Evolutionary conservation across 2,888 invertebrate genomes (phyloP).

Genomic region (Parnassius orleans): DNA sequence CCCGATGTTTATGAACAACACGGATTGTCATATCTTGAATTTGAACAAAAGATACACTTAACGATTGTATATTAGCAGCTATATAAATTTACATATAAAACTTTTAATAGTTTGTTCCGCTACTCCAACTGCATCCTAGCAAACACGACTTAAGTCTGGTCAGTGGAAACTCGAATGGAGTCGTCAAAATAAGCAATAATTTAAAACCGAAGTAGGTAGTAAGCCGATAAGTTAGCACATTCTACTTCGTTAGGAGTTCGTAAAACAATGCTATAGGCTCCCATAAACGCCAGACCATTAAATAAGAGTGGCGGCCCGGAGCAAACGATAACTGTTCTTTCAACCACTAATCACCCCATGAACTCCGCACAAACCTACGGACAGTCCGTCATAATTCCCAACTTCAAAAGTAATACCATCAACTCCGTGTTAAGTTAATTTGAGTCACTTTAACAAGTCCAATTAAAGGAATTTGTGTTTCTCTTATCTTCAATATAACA

Average conservation of each 20-base stretch:
- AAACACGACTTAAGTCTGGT: neutral
- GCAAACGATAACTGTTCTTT: constrained; percentile 66
- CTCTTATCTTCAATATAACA: constrained; percentile 82
- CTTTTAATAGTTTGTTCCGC: too few relatives aligned
- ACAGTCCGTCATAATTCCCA: constrained; percentile 77
- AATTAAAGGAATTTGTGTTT: constrained; percentile 82
- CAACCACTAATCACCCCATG: constrained; percentile 66
- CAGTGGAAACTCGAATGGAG: constrained; percentile 6
- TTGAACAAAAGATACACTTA: too few relatives aligned
- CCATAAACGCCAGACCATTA: constrained; percentile 57
- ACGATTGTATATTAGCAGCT: too few relatives aligned
- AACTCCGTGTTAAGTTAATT: constrained; percentile 81
- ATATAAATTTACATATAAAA: too few relatives aligned
- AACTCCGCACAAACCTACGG: constrained; percentile 56
- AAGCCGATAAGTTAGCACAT: constrained; percentile 23
- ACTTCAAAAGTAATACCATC: constrained; percentile 81
- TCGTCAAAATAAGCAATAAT: constrained; percentile 23
- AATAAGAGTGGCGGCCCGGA: constrained; percentile 53
- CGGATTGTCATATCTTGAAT: too few relatives aligned
- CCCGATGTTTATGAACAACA: too few relatives aligned
- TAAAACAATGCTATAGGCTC: constrained; percentile 53
- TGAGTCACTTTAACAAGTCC: constrained; percentile 82
- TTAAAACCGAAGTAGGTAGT: constrained; percentile 16
- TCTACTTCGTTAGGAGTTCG: constrained; percentile 31
- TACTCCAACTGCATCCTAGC: too few relatives aligned